Percentiles rank a stretch among this genome's conserved stretches.
Evolutionary conservation across 2,113 vertebrate genomes (phyloP).

Genomic region (Platichthys flesus): DNA sequence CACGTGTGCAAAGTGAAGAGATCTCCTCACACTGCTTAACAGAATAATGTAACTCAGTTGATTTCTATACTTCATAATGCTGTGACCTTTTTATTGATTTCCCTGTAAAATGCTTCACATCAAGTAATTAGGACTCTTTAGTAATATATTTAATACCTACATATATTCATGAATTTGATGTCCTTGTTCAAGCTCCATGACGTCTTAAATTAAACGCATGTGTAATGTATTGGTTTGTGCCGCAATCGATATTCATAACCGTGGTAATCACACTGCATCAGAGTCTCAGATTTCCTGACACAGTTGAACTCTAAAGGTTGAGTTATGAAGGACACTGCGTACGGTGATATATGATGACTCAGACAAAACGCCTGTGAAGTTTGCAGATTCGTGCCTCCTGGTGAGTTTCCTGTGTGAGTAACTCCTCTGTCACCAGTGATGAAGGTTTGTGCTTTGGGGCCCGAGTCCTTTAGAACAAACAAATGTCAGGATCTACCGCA

Average conservation of each 20-base stretch:
- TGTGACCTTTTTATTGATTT: slow-evolving; percentile 39
- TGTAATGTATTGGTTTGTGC: slow-evolving; percentile 36
- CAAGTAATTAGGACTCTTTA: slow-evolving; percentile 56
- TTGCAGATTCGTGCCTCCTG: slow-evolving; percentile 71
- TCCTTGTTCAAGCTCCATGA: slow-evolving; percentile 5
- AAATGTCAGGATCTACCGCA: slow-evolving; percentile 60
- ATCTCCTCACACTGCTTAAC: not conserved
- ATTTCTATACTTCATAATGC: not conserved
- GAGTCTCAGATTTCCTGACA: slow-evolving; percentile 39
- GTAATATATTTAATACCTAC: slow-evolving; percentile 28
- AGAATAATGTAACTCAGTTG: not conserved
- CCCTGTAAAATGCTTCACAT: slow-evolving; percentile 43
- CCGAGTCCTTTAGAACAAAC: slow-evolving; percentile 64
- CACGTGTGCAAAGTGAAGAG: not conserved
- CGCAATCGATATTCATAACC: slow-evolving; percentile 61
- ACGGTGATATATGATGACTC: slow-evolving; percentile 63
- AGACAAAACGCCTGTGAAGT: slow-evolving; percentile 63
- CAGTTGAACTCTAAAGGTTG: slow-evolving; percentile 45
- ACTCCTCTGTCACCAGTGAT: slow-evolving; percentile 61
- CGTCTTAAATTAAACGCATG: slow-evolving; percentile 37
- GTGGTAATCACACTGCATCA: slow-evolving; percentile 34
- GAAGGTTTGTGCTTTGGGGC: slow-evolving; percentile 63
- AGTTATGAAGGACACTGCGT: slow-evolving; percentile 45
- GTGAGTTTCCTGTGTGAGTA: slow-evolving; percentile 66
- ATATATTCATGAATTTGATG: slow-evolving; percentile 37